Evolutionary conservation across 2,113 vertebrate genomes (phyloP).

Genomic region (Pluvianellus socialis): DNA sequence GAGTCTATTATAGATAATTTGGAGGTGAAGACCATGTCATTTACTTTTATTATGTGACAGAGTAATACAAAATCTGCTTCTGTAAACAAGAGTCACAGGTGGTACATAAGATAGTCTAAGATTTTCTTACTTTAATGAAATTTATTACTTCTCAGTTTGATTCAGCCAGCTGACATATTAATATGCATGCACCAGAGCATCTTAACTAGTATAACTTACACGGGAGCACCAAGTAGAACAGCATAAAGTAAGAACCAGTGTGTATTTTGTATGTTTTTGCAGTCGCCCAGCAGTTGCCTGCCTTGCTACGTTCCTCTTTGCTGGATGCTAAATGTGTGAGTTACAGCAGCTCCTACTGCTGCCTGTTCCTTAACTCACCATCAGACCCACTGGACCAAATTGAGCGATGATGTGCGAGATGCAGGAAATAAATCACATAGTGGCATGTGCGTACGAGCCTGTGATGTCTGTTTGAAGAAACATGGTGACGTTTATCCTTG

Average conservation of each 20-base stretch:
- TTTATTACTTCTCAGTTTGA: neutral
- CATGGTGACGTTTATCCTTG: neutral
- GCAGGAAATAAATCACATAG: neutral
- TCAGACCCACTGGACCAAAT: neutral
- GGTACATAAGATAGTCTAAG: neutral
- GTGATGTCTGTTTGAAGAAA: neutral
- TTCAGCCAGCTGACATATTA: neutral
- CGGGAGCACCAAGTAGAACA: neutral
- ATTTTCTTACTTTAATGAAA: neutral
- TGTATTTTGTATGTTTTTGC: neutral
- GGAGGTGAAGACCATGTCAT: neutral
- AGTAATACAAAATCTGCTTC: neutral
- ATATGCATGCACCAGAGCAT: neutral
- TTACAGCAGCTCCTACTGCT: neutral
- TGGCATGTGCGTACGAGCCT: neutral
- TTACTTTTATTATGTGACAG: neutral
- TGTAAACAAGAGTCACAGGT: conserved; percentile 23
- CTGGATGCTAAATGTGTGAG: neutral
- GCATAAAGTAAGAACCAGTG: neutral
- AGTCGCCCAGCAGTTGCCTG: neutral
- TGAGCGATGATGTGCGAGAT: neutral
- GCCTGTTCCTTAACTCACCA: neutral
- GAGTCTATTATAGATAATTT: neutral
- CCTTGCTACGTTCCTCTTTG: neutral
- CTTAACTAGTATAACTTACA: neutral